Conservation (phyloP, 2,797 vertebrate genomes). For the Mionectes olivaceus region DNA sequence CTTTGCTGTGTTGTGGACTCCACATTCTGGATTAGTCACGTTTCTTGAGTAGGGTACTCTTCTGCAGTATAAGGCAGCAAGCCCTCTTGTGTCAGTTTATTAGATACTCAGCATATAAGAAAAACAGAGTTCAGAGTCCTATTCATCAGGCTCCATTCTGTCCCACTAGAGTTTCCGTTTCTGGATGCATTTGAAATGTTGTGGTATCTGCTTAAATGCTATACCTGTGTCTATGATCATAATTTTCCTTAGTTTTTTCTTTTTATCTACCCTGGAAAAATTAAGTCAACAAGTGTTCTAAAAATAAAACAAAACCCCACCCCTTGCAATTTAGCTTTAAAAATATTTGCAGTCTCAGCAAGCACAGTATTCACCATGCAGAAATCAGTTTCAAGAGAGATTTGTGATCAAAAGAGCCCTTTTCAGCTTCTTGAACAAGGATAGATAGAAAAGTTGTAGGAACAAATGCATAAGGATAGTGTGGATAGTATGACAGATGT, state of each 20-base stretch:
- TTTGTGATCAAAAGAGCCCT: conserved; percentile 36
- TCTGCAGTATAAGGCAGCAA: neutral
- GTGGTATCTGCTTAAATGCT: neutral
- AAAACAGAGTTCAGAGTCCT: neutral
- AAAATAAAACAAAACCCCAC: neutral
- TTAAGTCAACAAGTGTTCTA: neutral
- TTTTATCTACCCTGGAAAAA: neutral
- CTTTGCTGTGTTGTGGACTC: neutral
- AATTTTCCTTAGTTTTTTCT: neutral
- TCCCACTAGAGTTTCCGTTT: neutral
- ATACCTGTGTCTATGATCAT: neutral
- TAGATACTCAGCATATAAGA: neutral
- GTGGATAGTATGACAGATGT: neutral
- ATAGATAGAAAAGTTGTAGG: neutral
- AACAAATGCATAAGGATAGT: neutral
- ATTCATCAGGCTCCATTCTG: neutral
- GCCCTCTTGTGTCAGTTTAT: neutral
- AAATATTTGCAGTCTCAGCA: conserved; percentile 44
- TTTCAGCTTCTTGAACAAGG: conserved; percentile 26
- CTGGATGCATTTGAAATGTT: neutral
- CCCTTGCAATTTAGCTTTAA: neutral
- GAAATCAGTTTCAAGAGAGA: conserved; percentile 14
- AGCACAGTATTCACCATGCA: neutral
- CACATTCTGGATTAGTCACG: neutral
- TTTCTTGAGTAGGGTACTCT: neutral